Evolutionary conservation across 2,797 vertebrate species (phyloP), one percentile per base, ranked within the genome.

Genomic region (Agapornis canus): DNA sequence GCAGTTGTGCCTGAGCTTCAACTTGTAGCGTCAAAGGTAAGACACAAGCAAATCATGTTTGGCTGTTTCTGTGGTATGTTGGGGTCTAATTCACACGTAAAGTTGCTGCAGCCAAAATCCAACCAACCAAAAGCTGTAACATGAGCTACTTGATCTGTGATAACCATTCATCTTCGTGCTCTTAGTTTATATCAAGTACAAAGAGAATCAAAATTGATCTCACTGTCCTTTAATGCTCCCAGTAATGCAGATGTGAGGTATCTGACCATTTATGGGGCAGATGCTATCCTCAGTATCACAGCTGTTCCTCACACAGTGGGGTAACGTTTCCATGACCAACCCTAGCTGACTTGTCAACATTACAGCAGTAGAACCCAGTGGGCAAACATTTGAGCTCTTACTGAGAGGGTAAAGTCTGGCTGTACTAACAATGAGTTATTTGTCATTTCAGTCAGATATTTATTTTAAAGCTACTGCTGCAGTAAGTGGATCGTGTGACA

Each of bases 1-100:
- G 99, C 99, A 0, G 99, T 99, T 49, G 99, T 99, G 86, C 99
- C 99, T 3, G 99, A 99, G 86, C 98, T 99, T 39, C 99, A 99
- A 96, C 97, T 99, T n/a, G 98, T 99, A 71, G 98, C 99, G 11
- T 99, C 99, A 39, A 98, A 98, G 98, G 99, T 99, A 98, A 98
- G 99, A 97, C 27, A 54, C 10, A 20, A 19, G 29, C 82, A 85
- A 82, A 90, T 54, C 1, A 17, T 1, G 5, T 73, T 65, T 73
- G 45, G 60, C 45, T 60, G 1, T 82, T 78, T 75, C 39, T 73
- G 29, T 71, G 56, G 21, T 71, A 11, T 29, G 9, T 15, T 82
- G 26, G 57, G 42, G 82, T 80, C 20, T 81, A 60, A 79, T 69
- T 37, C 22, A 51, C 16, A 5, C 61, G 0, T 78, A 54, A 90